Evolutionary conservation across 2,113 vertebrate genomes (phyloP).

Genomic region (Mormyrus iriodes): DNA sequence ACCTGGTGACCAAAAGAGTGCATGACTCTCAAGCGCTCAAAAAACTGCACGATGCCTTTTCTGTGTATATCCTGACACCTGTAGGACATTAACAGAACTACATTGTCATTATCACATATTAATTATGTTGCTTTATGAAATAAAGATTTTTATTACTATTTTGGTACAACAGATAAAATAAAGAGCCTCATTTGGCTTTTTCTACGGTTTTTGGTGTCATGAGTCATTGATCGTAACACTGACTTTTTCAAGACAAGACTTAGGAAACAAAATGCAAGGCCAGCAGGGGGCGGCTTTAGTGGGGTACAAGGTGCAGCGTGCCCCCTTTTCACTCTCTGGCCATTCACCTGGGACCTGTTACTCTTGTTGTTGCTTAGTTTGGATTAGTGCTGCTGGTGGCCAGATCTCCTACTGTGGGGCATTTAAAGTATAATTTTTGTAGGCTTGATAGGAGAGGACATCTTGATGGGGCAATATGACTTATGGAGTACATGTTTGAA

Average conservation of each 20-base stretch:
- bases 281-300: not conserved
- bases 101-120: not conserved
- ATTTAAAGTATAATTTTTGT: not conserved
- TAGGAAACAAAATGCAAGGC: not conserved
- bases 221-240: not conserved
- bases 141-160: not conserved
- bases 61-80: not conserved
- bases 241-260: not conserved
- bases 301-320: not conserved
- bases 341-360: not conserved
- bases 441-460: not conserved
- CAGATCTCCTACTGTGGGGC: not conserved
- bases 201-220: not conserved
- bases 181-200: not conserved
- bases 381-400: not conserved
- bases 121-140: not conserved
- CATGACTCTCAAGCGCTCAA: not conserved
- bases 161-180: not conserved
- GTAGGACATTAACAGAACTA: not conserved
- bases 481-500: not conserved
- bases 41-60: not conserved
- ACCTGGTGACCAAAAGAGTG: conserved; percentile 1
- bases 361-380: not conserved
- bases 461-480: not conserved
- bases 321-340: not conserved